These are phyloP conservation scores for Erythrocebus patas DNA, from an alignment of 2,113 vertebrate species.

Conservation along the genomic window DNA sequence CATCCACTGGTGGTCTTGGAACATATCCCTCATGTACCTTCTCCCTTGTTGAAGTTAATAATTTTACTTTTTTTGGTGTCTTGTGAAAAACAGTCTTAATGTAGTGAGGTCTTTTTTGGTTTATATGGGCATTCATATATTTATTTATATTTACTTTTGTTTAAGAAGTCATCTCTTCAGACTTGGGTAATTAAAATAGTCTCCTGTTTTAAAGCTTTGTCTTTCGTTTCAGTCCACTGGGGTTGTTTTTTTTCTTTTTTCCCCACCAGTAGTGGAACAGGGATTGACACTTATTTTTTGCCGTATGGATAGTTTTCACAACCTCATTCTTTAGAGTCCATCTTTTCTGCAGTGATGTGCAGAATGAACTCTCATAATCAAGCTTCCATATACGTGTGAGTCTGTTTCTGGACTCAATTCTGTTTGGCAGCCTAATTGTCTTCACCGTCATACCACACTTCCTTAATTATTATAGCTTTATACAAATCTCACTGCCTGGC, in stretches of 20 bases:
- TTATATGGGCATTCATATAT: background rate
- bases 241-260: background rate
- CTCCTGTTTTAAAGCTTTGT: background rate
- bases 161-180: background rate
- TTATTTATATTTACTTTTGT: background rate
- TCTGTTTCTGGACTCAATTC: background rate
- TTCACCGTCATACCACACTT: background rate
- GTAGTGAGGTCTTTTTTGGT: background rate
- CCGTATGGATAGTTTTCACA: background rate
- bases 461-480: background rate
- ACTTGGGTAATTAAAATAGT: background rate
- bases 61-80: background rate
- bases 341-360: background rate
- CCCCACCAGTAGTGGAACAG: background rate
- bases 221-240: background rate
- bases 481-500: background rate
- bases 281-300: background rate
- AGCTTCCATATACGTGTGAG: background rate
- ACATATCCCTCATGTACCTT: background rate
- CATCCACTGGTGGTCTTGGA: background rate
- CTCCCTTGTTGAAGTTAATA: background rate
- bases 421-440: background rate
- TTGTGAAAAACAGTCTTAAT: background rate
- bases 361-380: background rate
- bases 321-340: background rate